A percentile compares a stretch with the other conserved stretches of the same genome.
Evolutionary conservation across 2,888 invertebrate genomes (phyloP).

Genomic region (Nymphalis c-album): DNA sequence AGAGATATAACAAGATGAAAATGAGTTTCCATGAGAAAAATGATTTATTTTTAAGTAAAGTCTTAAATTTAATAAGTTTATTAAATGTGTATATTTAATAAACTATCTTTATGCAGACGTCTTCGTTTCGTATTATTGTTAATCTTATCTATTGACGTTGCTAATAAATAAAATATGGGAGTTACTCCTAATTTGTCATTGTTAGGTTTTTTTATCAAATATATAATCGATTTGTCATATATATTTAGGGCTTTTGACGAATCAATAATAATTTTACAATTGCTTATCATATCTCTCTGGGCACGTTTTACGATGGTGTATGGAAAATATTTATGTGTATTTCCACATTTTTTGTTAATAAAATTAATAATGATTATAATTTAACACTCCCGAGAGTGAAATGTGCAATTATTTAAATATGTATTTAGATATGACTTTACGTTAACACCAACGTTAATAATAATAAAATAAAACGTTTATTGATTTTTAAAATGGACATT

Average conservation of each 20-base stretch:
- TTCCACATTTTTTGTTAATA: neutral
- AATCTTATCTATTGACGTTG: constrained; percentile 24
- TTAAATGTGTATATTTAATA: no score
- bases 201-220: constrained; percentile 17
- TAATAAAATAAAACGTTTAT: no score
- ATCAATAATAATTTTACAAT: constrained; percentile 8
- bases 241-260: constrained; percentile 5
- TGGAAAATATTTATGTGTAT: no score
- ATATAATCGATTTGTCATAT: constrained; percentile 26
- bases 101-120: neutral
- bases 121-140: constrained; percentile 1
- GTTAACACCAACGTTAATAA: no score
- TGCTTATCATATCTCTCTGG: neutral
- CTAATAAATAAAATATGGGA: constrained; percentile 17
- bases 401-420: no score
- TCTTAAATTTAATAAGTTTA: neutral
- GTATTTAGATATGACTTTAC: no score
- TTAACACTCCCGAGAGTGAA: neutral
- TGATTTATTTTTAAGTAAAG: neutral
- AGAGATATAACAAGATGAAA: no score
- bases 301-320: neutral
- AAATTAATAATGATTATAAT: neutral
- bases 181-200: constrained; percentile 17
- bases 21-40: no score
- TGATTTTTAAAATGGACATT: no score